Evolutionary conservation across 2,888 invertebrate genomes (phyloP), one percentile per base, ranked within the genome.

Genomic region (Drosophila limbata): DNA sequence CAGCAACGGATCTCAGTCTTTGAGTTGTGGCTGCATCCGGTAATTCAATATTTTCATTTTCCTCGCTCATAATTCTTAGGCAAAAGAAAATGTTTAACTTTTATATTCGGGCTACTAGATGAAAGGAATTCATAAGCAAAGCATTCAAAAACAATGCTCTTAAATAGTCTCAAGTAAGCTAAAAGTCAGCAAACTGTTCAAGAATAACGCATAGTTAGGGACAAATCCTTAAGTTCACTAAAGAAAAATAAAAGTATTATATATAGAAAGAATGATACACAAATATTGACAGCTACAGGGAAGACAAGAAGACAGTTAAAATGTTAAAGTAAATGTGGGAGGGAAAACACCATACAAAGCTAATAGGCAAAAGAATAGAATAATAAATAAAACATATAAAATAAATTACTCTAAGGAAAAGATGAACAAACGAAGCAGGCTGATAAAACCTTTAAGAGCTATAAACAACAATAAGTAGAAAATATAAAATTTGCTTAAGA

Each of bases 21-120:
- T 73, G 39, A 1, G 19, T 11, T n/a, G 28, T 10, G 3, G 42
- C 11, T 4, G 8, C 19, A 17, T n/a, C 15, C 13, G 44, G n/a
- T 19, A 25, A 9, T 6, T 48, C 5, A 2, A 9, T 4, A 2
- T 13, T 13, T 3, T 51, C 37, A 2, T n/a, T 11, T 11, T 17
- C 35, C 4, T 10, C 4, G 3, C 19, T 56, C 70, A 76, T 73
- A 1, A 5, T 52, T 10, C 37, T 47, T 3, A 9, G 15, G n/a
- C 3, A 1, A 25, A 13, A 15, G 13, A 3, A 3, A 35, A 11
- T n/a, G n/a, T 15, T 17, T 13, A 0, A 39, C 6, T 28, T 21
- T 35, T 44, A 4, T 3, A 13, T n/a, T 45, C 25, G n/a, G 21
- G 4, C 15, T 45, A 4, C 25, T 28, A 28, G 25, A 45, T 28